A percentile compares a stretch with the other conserved stretches of the same genome.
Evolutionary conservation across 2,113 vertebrate species (phyloP).

Genomic region (Cricetomys ansorgei): DNA sequence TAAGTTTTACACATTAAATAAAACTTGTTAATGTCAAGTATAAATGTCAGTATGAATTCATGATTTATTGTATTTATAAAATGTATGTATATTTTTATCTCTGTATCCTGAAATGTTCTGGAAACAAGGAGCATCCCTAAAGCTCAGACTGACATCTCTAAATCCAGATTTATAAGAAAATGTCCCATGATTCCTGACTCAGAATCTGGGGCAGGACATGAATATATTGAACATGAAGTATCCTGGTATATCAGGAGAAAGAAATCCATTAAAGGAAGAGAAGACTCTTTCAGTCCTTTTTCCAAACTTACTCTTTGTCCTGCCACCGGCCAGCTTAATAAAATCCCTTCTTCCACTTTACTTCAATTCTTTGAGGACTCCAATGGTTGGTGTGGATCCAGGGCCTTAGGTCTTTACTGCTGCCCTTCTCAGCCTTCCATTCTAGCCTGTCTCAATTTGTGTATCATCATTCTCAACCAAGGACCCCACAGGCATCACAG

Average conservation of each 20-base stretch:
- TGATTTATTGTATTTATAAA: constrained; percentile 12
- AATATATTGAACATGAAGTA: background rate
- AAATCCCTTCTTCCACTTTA: background rate
- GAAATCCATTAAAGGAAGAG: background rate
- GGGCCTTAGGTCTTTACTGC: background rate
- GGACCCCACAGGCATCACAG: background rate
- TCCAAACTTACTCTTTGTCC: background rate
- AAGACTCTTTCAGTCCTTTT: background rate
- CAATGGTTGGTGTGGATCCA: background rate
- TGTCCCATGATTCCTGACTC: background rate
- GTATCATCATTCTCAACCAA: background rate
- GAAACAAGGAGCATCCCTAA: background rate
- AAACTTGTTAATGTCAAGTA: constrained; percentile 18
- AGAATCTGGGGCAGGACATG: background rate
- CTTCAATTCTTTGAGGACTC: background rate
- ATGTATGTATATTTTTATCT: background rate
- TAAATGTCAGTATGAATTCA: constrained; percentile 11
- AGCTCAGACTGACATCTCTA: background rate
- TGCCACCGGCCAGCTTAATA: background rate
- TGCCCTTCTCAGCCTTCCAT: background rate
- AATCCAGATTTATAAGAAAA: background rate
- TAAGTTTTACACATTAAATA: constrained; percentile 25
- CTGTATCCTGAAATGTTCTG: background rate
- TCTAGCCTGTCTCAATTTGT: background rate
- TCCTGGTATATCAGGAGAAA: background rate